phyloP scores from a whole-genome alignment of 2,113 vertebrate genomes.

The Platichthys stellatus region DNA sequence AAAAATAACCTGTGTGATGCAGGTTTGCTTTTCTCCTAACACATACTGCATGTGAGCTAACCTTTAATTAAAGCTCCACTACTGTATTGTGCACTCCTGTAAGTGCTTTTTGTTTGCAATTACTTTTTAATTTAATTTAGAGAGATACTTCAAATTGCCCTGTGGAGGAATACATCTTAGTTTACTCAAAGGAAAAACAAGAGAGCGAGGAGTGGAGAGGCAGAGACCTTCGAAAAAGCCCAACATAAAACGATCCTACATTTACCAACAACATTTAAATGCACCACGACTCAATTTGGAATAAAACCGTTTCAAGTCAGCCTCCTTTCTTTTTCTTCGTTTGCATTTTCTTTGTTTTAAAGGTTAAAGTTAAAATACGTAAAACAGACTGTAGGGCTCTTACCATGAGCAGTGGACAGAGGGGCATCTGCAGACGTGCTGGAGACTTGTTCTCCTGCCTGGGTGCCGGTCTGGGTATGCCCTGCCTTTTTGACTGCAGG shows the following conservation, averaged over 20 bases:
- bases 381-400: not conserved
- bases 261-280: constrained; percentile 41
- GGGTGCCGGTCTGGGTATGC: constrained; percentile 18
- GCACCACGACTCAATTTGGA: constrained; percentile 9
- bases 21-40: constrained; percentile 26
- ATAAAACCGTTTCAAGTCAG: not conserved
- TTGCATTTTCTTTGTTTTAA: constrained; percentile 23
- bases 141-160: constrained; percentile 56
- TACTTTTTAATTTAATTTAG: constrained; percentile 69
- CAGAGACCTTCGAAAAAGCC: constrained; percentile 17
- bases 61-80: constrained; percentile 21
- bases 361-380: constrained; percentile 14
- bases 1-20: constrained; percentile 9
- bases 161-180: constrained; percentile 54
- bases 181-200: constrained; percentile 33
- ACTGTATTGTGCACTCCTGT: constrained; percentile 27
- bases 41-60: constrained; percentile 15
- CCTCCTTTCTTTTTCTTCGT: not conserved
- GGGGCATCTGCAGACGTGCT: constrained; percentile 22
- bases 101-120: constrained; percentile 62
- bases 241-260: constrained; percentile 42
- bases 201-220: constrained; percentile 31
- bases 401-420: constrained; percentile 53
- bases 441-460: constrained; percentile 33
- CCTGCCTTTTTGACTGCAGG: constrained; percentile 52